Conservation (phyloP, 2,888 invertebrate genomes). For the Rhaphigaster nebulosa region DNA sequence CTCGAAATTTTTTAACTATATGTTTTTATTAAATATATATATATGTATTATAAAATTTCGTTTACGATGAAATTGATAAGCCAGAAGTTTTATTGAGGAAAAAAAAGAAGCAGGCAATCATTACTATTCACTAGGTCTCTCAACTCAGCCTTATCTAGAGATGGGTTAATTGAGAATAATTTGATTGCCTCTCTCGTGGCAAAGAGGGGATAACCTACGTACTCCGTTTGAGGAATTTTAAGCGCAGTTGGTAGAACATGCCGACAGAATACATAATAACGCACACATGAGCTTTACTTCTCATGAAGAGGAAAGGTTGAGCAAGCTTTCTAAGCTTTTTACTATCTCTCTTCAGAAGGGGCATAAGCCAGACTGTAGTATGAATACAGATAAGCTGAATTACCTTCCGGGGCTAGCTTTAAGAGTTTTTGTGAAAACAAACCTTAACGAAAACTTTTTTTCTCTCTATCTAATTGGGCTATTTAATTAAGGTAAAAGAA, state of each 20-base stretch:
- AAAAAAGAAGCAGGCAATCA: background rate
- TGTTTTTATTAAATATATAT: too few relatives aligned
- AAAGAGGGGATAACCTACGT: background rate
- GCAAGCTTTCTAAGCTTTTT: background rate
- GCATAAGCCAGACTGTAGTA: background rate
- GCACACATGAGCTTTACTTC: conserved; percentile 10
- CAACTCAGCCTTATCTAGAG: background rate
- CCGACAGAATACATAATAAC: conserved; percentile 16
- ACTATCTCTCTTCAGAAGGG: background rate
- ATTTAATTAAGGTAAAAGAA: background rate
- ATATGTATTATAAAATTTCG: too few relatives aligned
- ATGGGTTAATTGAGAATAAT: conserved; percentile 21
- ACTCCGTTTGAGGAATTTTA: conserved; percentile 28
- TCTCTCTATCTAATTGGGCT: background rate
- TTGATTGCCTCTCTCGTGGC: background rate
- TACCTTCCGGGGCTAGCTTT: background rate
- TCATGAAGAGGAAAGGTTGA: conserved; percentile 4
- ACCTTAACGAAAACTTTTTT: background rate
- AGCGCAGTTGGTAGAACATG: background rate
- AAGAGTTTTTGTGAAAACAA: background rate
- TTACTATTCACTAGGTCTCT: background rate
- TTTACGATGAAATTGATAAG: too few relatives aligned
- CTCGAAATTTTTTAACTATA: too few relatives aligned
- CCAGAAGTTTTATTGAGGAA: too few relatives aligned
- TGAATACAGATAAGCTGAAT: background rate